A percentile compares a stretch with the other conserved stretches of the same genome.
phyloP scores from a whole-genome alignment of 2,113 vertebrate species.

The Lagopus muta region DNA sequence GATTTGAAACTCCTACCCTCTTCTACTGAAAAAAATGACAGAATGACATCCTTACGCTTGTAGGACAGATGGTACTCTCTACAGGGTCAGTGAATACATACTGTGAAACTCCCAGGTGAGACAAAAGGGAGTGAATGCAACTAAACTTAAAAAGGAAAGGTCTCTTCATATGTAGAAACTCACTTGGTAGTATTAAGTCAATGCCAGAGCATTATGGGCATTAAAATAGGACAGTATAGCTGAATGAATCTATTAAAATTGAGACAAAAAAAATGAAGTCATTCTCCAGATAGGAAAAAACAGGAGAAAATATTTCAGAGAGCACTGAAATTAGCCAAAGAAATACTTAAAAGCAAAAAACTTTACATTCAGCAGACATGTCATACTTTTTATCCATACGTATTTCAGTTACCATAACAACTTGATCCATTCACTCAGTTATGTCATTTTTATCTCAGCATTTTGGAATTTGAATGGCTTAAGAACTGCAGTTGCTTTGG shows the following conservation, averaged over 20 bases:
- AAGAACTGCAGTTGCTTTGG: slow-evolving; percentile 64
- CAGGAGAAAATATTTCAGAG: slow-evolving; percentile 27
- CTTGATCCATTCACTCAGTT: slow-evolving; percentile 70
- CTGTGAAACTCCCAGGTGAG: background rate
- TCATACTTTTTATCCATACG: slow-evolving; percentile 69
- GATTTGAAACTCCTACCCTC: background rate
- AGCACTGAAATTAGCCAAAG: slow-evolving; percentile 50
- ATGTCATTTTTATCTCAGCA: slow-evolving; percentile 76
- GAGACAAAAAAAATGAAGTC: slow-evolving; percentile 17
- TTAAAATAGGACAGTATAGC: slow-evolving; percentile 20
- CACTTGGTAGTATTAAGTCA: background rate
- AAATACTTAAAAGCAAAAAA: slow-evolving; percentile 54
- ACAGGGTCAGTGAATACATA: background rate
- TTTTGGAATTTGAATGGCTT: slow-evolving; percentile 76
- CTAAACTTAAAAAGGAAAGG: background rate
- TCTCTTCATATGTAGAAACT: slow-evolving; percentile 4
- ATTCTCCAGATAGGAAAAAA: slow-evolving; percentile 41
- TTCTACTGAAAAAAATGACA: background rate
- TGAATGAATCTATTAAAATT: slow-evolving; percentile 29
- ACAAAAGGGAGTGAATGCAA: background rate
- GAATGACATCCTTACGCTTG: background rate
- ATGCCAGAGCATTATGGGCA: background rate
- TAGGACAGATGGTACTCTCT: background rate
- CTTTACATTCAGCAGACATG: slow-evolving; percentile 35
- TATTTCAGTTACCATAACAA: slow-evolving; percentile 75